Evolutionary conservation across 1,140 invertebrate genomes (phyloP).

Genomic region (Paracyclopina nana): DNA sequence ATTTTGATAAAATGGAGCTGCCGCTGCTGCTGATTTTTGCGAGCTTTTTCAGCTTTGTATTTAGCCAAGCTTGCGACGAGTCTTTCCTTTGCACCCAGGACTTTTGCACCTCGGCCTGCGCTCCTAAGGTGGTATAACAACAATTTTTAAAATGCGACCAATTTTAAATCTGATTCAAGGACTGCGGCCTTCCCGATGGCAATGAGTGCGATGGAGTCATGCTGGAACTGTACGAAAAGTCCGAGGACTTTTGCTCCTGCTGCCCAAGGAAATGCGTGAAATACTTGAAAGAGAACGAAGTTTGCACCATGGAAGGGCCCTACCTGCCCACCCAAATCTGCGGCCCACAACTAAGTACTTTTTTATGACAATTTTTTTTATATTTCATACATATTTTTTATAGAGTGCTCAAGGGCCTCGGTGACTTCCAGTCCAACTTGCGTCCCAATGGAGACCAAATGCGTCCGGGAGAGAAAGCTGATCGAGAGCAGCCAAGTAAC

Average conservation of each 20-base stretch:
- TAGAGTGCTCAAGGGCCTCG: background rate
- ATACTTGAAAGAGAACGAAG: background rate
- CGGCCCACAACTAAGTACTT: background rate
- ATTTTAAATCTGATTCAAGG: too few species aligned
- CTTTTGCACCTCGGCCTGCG: too few species aligned
- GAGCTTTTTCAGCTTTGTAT: too few species aligned
- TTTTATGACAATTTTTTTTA: background rate
- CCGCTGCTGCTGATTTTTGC: too few species aligned
- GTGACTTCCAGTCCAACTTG: background rate
- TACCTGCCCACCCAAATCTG: background rate
- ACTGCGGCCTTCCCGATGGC: background rate
- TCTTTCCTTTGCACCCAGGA: too few species aligned
- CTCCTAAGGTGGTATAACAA: too few species aligned
- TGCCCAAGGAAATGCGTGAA: background rate
- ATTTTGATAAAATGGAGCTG: too few species aligned
- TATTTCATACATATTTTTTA: background rate
- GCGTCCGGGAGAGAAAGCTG: background rate
- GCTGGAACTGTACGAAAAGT: background rate
- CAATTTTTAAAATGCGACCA: too few species aligned
- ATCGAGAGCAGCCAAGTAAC: background rate
- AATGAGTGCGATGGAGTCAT: background rate
- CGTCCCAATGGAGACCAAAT: background rate
- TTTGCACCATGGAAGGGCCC: background rate
- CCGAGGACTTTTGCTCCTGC: slow-evolving; percentile 2
- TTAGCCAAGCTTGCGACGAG: too few species aligned